Evolutionary conservation across 2,113 vertebrate genomes (phyloP), one percentile per base, ranked within the genome.

Genomic region (Sturnus vulgaris): DNA sequence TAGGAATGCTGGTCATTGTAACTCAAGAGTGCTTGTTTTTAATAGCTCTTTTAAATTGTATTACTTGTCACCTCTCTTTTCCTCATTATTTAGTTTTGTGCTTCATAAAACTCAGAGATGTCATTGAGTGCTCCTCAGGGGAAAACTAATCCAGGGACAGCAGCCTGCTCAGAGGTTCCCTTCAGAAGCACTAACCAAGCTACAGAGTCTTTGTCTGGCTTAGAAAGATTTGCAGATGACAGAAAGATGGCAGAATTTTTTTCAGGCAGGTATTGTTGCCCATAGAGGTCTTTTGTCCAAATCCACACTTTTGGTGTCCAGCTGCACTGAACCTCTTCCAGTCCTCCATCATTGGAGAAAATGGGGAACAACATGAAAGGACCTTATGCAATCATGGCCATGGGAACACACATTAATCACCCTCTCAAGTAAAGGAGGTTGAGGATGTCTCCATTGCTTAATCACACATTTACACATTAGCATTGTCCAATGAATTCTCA

Each of bases 1-100:
- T 30, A 50, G 49, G 46, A 50, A 28, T 16, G n/a, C 6, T 0
- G 0, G 39, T 40, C 10, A 1, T 13, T 68, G 25, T 68, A 90
- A 88, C n/a, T 65, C 52, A 66, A 10, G 64, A 53, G 22, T 2
- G 1, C 8, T 84, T 53, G 12, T 44, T 75, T 68, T 59, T 72
- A 84, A 71, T 10, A 75, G 15, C 22, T 19, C 49, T 92, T 91
- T 69, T 57, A 91, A 89, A 82, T 7, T 55, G 20, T 1, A 7
- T 68, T 79, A 40, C 49, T 91, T 84, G 65, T 72, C 65, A 69
- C 49, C 31, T 87, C 60, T 56, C 4, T 59, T 86, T 86, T 63
- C 49, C 25, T 85, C 27, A 31, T 46, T 1, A 1, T 56, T 83
- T 64, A 78, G 39, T 88, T 95, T 87, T 27, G 56, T 64, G 52